Conservation (phyloP, 2,113 vertebrate genomes). For the Erythrocebus patas region DNA sequence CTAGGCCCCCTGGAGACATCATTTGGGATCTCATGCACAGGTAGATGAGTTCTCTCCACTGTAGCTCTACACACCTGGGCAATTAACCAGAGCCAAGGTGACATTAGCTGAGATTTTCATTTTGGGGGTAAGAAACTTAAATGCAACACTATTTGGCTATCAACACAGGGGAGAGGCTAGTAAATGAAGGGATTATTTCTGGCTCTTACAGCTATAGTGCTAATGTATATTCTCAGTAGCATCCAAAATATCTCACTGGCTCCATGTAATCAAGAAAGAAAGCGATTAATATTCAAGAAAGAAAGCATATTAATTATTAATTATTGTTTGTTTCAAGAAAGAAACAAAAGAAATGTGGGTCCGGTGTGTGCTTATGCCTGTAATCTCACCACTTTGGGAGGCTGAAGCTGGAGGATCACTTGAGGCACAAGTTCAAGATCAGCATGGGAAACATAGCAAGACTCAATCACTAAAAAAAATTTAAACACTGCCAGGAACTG, state of each 20-base stretch:
- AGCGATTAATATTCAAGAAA: neutral
- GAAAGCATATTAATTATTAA: too few species aligned
- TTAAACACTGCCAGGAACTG: too few species aligned
- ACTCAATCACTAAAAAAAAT: too few species aligned
- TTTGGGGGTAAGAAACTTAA: neutral
- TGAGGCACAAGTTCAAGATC: too few species aligned
- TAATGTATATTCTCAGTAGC: neutral
- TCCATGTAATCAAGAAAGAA: neutral
- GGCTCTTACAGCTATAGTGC: neutral
- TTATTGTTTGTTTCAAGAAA: too few species aligned
- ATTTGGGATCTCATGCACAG: neutral
- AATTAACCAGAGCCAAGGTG: neutral
- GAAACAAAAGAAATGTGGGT: neutral
- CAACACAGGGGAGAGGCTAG: neutral
- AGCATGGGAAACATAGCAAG: too few species aligned
- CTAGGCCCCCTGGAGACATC: neutral
- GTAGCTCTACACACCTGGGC: neutral
- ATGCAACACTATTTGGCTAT: neutral
- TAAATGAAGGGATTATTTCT: neutral
- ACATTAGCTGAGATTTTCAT: neutral
- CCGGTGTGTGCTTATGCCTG: too few species aligned
- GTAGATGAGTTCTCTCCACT: neutral
- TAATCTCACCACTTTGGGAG: too few species aligned
- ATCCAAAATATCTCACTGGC: neutral
- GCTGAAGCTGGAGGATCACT: too few species aligned